Percentiles rank a stretch among this genome's conserved stretches.
Conservation (phyloP, 1,140 invertebrate species). For the Orussus abietinus region DNA sequence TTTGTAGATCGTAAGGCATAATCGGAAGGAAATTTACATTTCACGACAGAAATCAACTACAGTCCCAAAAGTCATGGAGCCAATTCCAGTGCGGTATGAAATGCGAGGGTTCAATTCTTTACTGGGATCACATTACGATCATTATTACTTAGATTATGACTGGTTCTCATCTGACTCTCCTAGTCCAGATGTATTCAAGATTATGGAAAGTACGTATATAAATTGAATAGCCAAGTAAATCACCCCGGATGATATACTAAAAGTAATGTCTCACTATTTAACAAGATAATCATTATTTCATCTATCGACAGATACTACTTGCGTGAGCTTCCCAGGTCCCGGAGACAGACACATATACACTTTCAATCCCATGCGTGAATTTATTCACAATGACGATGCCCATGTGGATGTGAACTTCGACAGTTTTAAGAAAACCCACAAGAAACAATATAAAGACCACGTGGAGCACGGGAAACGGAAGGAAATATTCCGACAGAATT, state of each 20-base stretch:
- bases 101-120: slow-evolving; percentile 91
- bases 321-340: slow-evolving; percentile 82
- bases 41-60: slow-evolving; percentile 34
- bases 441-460: slow-evolving; percentile 63
- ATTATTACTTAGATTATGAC: slow-evolving; percentile 86
- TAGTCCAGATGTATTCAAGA: slow-evolving; percentile 64
- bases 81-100: slow-evolving; percentile 76
- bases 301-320: slow-evolving; percentile 61
- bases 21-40: slow-evolving; percentile 1
- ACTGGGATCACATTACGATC: slow-evolving; percentile 92
- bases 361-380: slow-evolving; percentile 93
- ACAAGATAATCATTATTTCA: not conserved
- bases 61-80: slow-evolving; percentile 43
- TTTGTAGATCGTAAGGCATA: slow-evolving; percentile 2
- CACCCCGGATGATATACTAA: too few species aligned
- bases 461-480: slow-evolving; percentile 69
- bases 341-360: slow-evolving; percentile 71
- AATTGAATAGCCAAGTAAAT: too few species aligned
- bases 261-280: too few species aligned
- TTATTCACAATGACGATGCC: slow-evolving; percentile 66
- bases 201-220: slow-evolving; percentile 57
- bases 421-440: slow-evolving; percentile 71
- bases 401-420: slow-evolving; percentile 79
- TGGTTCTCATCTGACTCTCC: slow-evolving; percentile 68
- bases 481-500: slow-evolving; percentile 84